These are phyloP conservation scores for Pseudomyrmex pallidus DNA, from an alignment of 1,140 invertebrate genomes.

Conservation along the genomic window DNA sequence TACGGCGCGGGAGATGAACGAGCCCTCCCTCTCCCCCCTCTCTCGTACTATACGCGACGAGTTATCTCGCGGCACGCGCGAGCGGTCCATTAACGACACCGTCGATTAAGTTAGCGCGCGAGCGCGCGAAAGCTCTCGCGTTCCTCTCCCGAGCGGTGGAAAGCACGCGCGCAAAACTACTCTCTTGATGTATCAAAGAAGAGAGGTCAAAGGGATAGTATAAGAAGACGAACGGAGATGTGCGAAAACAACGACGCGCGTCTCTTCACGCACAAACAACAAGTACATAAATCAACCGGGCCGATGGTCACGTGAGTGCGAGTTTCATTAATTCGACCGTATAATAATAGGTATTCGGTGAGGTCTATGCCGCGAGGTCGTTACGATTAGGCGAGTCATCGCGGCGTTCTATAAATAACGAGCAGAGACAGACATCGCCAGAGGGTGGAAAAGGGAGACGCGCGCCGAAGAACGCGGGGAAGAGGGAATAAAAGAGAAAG, in stretches of 20 bases:
- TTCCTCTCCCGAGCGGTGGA: background rate
- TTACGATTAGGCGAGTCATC: constrained; percentile 64
- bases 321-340: constrained; percentile 46
- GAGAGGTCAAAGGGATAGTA: background rate
- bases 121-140: background rate
- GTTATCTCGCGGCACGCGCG: constrained; percentile 12
- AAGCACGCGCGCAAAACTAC: constrained; percentile 19
- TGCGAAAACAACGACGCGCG: background rate
- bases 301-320: constrained; percentile 18
- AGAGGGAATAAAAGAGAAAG: background rate
- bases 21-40: background rate
- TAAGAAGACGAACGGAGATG: background rate
- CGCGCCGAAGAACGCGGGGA: background rate
- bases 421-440: constrained; percentile 46
- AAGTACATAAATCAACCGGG: constrained; percentile 7
- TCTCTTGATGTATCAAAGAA: background rate
- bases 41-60: background rate
- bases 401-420: constrained; percentile 61
- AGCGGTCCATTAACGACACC: constrained; percentile 35
- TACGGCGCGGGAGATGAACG: constrained; percentile 59
- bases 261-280: background rate
- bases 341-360: constrained; percentile 54
- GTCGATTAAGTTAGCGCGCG: constrained; percentile 30
- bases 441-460: constrained; percentile 28
- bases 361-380: constrained; percentile 45